These are phyloP conservation scores for Sterrhoptilus dennistouni DNA, from an alignment of 2,113 vertebrate species.

Conservation along the genomic window DNA sequence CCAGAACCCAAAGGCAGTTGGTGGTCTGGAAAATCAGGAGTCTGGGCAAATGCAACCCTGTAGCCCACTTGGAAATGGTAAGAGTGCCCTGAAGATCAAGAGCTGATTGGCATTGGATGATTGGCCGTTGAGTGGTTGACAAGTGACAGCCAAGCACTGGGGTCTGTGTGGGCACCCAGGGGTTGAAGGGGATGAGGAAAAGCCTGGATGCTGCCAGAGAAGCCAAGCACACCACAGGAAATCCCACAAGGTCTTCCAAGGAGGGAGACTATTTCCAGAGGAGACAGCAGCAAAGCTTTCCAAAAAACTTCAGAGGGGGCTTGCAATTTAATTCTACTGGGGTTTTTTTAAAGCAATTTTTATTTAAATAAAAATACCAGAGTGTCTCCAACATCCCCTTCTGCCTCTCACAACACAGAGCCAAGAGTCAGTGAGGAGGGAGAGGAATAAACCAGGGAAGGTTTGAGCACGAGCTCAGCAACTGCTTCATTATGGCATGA, in stretches of 20 bases:
- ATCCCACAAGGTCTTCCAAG: not conserved
- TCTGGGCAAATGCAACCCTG: not conserved
- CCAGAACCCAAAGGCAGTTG: not conserved
- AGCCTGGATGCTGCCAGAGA: not conserved
- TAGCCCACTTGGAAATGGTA: not conserved
- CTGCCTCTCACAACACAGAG: not conserved
- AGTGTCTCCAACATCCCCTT: not conserved
- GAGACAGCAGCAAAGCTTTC: not conserved
- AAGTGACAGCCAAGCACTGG: not conserved
- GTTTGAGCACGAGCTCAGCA: not conserved
- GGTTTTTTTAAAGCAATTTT: not conserved
- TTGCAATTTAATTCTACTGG: not conserved
- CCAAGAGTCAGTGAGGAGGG: not conserved
- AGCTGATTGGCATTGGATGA: not conserved
- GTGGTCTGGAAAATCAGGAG: not conserved
- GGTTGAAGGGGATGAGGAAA: not conserved
- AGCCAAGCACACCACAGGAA: rapidly evolving
- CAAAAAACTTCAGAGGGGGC: not conserved
- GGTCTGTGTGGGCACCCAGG: not conserved
- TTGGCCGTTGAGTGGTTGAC: not conserved
- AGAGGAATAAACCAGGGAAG: not conserved
- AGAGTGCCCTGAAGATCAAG: not conserved
- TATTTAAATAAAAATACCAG: not conserved
- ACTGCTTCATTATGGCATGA: not conserved
- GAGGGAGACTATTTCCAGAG: not conserved